phyloP scores from a whole-genome alignment of 2,113 vertebrate genomes.

The Dasypus novemcinctus region DNA sequence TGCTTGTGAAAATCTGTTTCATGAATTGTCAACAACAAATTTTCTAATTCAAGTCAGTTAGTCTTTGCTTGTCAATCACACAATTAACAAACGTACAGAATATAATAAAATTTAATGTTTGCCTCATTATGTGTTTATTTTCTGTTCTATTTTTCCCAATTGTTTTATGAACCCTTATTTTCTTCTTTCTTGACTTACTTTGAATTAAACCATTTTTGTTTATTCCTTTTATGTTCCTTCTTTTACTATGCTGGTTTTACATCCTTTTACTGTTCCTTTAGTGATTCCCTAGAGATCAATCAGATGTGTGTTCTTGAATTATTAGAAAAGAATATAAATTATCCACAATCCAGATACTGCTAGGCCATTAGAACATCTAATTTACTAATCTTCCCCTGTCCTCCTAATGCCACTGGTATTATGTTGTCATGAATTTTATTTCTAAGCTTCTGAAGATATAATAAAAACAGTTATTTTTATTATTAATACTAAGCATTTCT shows the following conservation, averaged over 20 bases:
- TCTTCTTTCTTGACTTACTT: neutral
- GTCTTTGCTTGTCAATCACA: neutral
- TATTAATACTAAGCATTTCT: neutral
- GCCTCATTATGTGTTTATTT: neutral
- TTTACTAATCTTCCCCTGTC: neutral
- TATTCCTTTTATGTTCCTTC: neutral
- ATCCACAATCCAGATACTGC: neutral
- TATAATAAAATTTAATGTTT: conserved; percentile 8
- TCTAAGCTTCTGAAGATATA: neutral
- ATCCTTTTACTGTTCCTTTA: neutral
- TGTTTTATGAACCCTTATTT: neutral
- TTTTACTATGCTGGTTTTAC: neutral
- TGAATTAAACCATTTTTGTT: neutral
- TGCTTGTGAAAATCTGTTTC: neutral
- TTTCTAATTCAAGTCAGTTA: neutral
- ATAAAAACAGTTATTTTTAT: neutral
- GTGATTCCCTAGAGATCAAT: neutral
- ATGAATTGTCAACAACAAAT: neutral
- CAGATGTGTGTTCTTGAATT: neutral
- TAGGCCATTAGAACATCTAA: neutral
- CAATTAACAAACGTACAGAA: neutral
- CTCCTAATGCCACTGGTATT: neutral
- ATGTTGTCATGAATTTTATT: neutral
- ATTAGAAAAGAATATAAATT: neutral
- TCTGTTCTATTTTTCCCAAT: neutral